Conservation (phyloP, 1,140 invertebrate species). For the Yoshiicerus persimilis region DNA sequence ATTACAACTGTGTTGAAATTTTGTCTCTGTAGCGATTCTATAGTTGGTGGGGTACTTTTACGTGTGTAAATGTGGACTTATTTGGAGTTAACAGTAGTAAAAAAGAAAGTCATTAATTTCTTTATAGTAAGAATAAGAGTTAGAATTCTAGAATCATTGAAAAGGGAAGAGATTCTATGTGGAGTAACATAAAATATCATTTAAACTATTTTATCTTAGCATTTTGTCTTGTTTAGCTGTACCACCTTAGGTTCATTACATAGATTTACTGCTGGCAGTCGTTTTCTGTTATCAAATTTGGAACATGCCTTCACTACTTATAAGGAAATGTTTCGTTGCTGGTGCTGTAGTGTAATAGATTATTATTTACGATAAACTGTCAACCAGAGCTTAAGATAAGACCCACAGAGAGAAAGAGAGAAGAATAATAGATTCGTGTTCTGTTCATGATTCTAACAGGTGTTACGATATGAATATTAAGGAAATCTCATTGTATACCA, state of each 20-base stretch:
- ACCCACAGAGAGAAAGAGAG: not conserved
- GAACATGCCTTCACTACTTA: not conserved
- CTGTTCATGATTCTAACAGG: not conserved
- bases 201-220: not conserved
- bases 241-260: not conserved
- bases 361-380: not conserved
- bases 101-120: too few relatives aligned
- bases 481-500: not conserved
- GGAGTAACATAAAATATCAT: too few relatives aligned
- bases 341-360: not conserved
- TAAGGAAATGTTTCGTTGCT: not conserved
- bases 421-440: not conserved
- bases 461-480: not conserved
- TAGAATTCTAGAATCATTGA: too few relatives aligned
- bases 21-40: not conserved
- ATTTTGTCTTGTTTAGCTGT: not conserved
- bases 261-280: not conserved
- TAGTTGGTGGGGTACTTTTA: too few relatives aligned
- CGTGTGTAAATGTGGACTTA: too few relatives aligned
- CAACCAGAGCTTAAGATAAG: not conserved
- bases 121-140: not conserved
- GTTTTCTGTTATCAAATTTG: not conserved
- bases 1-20: not conserved
- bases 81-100: too few relatives aligned
- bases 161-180: too few relatives aligned